A percentile compares a stretch with the other conserved stretches of the same genome.
phyloP scores from a whole-genome alignment of 2,113 vertebrate species.

The Eira barbara region DNA sequence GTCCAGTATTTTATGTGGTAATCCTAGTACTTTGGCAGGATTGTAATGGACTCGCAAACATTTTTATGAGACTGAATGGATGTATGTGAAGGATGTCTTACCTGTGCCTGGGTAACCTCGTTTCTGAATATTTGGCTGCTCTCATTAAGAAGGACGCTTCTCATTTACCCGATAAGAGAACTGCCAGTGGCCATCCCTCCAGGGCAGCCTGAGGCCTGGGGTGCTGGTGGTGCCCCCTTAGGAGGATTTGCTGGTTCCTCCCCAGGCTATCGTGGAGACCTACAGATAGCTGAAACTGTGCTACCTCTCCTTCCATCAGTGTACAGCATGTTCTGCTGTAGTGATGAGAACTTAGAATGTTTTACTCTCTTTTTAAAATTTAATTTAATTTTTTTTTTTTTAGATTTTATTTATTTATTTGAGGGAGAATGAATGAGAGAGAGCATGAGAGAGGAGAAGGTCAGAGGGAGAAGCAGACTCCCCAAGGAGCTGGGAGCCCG shows the following conservation, averaged over 20 bases:
- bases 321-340: not conserved
- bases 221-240: not conserved
- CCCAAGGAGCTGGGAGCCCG: no score
- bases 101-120: not conserved
- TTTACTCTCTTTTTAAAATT: not conserved
- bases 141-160: not conserved
- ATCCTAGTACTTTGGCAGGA: not conserved
- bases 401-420: no score
- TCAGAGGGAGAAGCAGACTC: no score
- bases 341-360: not conserved
- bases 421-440: no score
- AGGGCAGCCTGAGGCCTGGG: not conserved
- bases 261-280: not conserved
- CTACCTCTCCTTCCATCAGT: not conserved
- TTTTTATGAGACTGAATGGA: not conserved
- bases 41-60: not conserved
- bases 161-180: not conserved
- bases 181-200: not conserved
- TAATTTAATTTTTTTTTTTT: no score
- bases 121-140: not conserved
- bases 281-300: not conserved
- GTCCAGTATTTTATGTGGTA: not conserved
- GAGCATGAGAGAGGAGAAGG: no score
- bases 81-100: not conserved
- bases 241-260: not conserved